These are phyloP conservation scores for Eupithecia inturbata DNA, from an alignment of 2,888 invertebrate genomes.

Conservation along the genomic window DNA sequence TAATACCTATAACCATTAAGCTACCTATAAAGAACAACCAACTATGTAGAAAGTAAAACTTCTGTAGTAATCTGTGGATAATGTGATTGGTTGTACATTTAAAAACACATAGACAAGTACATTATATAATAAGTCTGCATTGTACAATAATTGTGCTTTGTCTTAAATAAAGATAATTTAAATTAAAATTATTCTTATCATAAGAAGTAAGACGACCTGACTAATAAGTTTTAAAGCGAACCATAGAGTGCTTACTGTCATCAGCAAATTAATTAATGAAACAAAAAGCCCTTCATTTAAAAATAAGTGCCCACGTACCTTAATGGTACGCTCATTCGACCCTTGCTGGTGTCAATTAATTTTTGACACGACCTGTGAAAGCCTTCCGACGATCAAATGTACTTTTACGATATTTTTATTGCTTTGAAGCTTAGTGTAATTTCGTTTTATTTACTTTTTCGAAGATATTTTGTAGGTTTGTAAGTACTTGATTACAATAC, in stretches of 20 bases:
- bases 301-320: conserved; percentile 37
- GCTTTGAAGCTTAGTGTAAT: conserved; percentile 4
- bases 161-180: no score
- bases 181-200: no score
- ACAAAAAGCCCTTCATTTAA: conserved; percentile 39
- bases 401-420: conserved; percentile 14
- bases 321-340: conserved; percentile 44
- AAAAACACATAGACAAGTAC: no score
- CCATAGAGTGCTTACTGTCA: conserved; percentile 15
- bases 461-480: background rate
- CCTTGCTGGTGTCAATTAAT: conserved; percentile 63
- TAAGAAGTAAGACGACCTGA: no score
- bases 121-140: no score
- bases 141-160: no score
- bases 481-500: background rate
- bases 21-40: no score
- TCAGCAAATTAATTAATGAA: conserved; percentile 32
- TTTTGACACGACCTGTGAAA: conserved; percentile 64
- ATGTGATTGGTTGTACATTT: no score
- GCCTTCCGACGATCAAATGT: conserved; percentile 56
- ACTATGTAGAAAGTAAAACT: no score
- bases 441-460: background rate
- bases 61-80: no score
- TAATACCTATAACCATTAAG: no score
- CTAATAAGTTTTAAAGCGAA: background rate